Evolutionary conservation across 2,888 invertebrate genomes (phyloP).

Genomic region (Drosophila recens): DNA sequence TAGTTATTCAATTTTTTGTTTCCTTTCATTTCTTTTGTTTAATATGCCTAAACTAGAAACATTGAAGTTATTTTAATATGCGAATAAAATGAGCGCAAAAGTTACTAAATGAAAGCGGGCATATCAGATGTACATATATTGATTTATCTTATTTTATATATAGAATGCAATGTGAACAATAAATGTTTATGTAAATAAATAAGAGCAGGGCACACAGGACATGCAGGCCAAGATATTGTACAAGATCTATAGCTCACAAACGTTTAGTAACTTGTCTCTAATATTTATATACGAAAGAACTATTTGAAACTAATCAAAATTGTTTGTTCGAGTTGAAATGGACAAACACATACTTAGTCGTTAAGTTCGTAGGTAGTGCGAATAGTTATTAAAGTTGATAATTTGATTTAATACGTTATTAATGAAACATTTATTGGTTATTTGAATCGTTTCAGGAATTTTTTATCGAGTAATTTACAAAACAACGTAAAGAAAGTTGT

Average conservation of each 20-base stretch:
- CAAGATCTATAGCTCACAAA: conserved; percentile 41
- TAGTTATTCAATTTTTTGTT: conserved; percentile 60
- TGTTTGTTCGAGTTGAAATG: conserved; percentile 32
- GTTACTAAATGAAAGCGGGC: conserved; percentile 75
- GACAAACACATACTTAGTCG: conserved; percentile 69
- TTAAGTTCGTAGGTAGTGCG: conserved; percentile 66
- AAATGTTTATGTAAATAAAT: conserved; percentile 30
- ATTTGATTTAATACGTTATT: conserved; percentile 48
- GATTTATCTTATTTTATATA: conserved; percentile 7
- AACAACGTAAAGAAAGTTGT: conserved; percentile 57
- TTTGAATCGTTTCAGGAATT: conserved; percentile 54
- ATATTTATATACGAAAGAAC: conserved; percentile 26
- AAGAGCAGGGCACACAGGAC: conserved; percentile 62
- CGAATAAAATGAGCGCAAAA: conserved; percentile 63
- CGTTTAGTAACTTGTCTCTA: conserved; percentile 72
- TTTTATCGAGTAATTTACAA: conserved; percentile 67
- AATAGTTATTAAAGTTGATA: conserved; percentile 40
- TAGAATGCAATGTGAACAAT: conserved; percentile 43
- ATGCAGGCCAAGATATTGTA: conserved; percentile 56
- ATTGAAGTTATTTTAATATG: conserved; percentile 46
- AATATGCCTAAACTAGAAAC: conserved; percentile 29
- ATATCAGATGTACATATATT: conserved; percentile 34
- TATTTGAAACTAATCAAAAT: conserved; percentile 11
- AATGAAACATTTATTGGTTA: conserved; percentile 79
- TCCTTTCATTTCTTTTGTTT: conserved; percentile 27